phyloP scores from a whole-genome alignment of 1,140 invertebrate genomes.

The Pinna nobilis region DNA sequence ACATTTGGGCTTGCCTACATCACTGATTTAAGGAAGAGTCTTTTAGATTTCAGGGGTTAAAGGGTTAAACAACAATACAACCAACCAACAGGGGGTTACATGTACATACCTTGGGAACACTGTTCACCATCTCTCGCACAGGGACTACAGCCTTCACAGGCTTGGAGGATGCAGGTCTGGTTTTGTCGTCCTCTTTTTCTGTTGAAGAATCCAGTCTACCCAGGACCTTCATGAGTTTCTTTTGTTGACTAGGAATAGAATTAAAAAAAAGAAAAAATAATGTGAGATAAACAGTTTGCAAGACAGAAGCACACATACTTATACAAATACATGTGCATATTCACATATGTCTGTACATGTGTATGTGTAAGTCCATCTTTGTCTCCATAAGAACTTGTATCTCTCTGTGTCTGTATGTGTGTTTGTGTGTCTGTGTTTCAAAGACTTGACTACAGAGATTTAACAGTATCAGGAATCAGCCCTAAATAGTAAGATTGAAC shows the following conservation, averaged over 20 bases:
- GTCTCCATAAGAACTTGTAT: not conserved
- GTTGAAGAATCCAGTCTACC: slow-evolving; percentile 42
- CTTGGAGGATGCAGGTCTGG: slow-evolving; percentile 11
- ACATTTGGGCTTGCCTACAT: too few relatives aligned
- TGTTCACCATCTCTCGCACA: slow-evolving; percentile 32
- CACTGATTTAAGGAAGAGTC: too few relatives aligned
- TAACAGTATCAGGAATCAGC: too few relatives aligned
- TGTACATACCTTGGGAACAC: slow-evolving; percentile 1
- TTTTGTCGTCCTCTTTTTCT: slow-evolving; percentile 18
- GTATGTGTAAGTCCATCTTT: too few relatives aligned
- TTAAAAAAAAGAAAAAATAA: not conserved
- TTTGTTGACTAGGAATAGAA: slow-evolving; percentile 46
- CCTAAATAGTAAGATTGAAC: not conserved
- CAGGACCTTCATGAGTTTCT: slow-evolving; percentile 46
- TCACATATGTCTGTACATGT: too few relatives aligned
- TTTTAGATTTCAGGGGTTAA: too few relatives aligned
- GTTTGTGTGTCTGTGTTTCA: too few relatives aligned
- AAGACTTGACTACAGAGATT: too few relatives aligned
- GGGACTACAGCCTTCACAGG: slow-evolving; percentile 42
- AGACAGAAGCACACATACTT: not conserved
- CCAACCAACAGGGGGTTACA: too few relatives aligned
- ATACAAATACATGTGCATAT: too few relatives aligned
- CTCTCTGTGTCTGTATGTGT: too few relatives aligned
- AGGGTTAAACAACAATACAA: too few relatives aligned
- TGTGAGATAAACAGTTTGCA: not conserved